Evolutionary conservation across 2,888 invertebrate genomes (phyloP), one percentile per base, ranked within the genome.

Genomic region (Agriopis leucophaearia): DNA sequence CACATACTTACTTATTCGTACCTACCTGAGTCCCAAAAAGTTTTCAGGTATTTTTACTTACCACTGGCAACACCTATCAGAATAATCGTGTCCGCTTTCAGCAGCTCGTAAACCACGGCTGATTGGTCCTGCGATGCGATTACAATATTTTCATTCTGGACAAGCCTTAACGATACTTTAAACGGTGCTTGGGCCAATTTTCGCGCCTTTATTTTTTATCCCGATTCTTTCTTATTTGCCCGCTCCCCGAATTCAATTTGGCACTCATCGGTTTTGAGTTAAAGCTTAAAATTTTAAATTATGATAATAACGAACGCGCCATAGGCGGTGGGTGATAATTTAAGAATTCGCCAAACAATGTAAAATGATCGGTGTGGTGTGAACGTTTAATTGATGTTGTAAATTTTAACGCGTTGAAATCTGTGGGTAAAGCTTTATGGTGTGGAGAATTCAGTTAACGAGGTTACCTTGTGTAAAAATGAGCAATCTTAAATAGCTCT

Each of bases 161-260:
- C 90, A 87, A 84, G 85, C 84, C 84, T 88, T 92, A 91, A 92
- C 91, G 92, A 93, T 87, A 88, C 87, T 93, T 93, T 93, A 93
- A 93, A 90, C 88, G 89, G 87, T 84, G 80, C 81, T 80, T 78
- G 81, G 76, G 77, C 83, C 91, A 92, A 92, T 92, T 93, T 93
- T 91, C 91, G 87, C 91, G 82, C 91, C 88, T 87, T 80, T 66
- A 50, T 63, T 66, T 54, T n/a, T 27, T 27, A 27, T 27, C 27
- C 27, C 27, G 27, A 27, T 61, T 57, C 42, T 57, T 54, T 90
- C 89, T 90, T 91, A 92, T 93, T 93, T 91, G 88, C 82, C 80
- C 85, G 86, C 88, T 89, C 87, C 88, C 84, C 87, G 88, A 89
- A 94, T 91, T 93, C 92, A 94, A 94, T 94, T 94, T 90, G 91